Evolutionary conservation across 2,797 vertebrate genomes (phyloP).

Genomic region (Meriones psammophilus): DNA sequence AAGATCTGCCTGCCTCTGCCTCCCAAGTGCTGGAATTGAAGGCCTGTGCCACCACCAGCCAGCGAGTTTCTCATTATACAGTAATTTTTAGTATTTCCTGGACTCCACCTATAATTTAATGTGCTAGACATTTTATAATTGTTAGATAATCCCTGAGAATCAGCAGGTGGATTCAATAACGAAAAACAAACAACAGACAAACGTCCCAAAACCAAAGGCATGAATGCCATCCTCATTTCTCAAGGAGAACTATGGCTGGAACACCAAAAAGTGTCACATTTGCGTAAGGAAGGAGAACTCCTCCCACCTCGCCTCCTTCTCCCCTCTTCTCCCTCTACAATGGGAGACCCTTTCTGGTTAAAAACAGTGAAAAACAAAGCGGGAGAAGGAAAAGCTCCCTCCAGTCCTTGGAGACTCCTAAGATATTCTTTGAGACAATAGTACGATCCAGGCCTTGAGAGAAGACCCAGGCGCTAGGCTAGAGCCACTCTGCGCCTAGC

Average conservation of each 20-base stretch:
- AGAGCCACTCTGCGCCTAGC: not conserved
- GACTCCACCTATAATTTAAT: not conserved
- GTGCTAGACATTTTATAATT: slow-evolving; percentile 17
- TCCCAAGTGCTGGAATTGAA: not conserved
- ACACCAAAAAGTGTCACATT: not conserved
- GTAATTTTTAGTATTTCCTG: slow-evolving; percentile 54
- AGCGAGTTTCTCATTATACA: slow-evolving; percentile 1
- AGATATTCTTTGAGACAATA: not conserved
- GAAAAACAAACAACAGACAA: not conserved
- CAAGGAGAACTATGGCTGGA: not conserved
- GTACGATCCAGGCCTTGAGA: not conserved
- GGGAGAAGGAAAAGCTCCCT: not conserved
- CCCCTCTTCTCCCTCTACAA: not conserved
- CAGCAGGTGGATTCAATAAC: slow-evolving; percentile 37
- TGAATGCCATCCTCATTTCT: not conserved
- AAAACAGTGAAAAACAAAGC: not conserved
- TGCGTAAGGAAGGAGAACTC: not conserved
- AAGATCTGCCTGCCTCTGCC: not conserved
- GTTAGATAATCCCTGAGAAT: not conserved
- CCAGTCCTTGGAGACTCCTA: not conserved
- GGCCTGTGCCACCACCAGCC: not conserved
- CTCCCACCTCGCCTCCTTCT: not conserved
- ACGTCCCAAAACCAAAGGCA: not conserved
- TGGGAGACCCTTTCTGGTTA: slow-evolving; percentile 11
- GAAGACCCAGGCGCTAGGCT: not conserved